phyloP scores from a whole-genome alignment of 2,888 invertebrate genomes.

The Cataglyphis cursor region DNA sequence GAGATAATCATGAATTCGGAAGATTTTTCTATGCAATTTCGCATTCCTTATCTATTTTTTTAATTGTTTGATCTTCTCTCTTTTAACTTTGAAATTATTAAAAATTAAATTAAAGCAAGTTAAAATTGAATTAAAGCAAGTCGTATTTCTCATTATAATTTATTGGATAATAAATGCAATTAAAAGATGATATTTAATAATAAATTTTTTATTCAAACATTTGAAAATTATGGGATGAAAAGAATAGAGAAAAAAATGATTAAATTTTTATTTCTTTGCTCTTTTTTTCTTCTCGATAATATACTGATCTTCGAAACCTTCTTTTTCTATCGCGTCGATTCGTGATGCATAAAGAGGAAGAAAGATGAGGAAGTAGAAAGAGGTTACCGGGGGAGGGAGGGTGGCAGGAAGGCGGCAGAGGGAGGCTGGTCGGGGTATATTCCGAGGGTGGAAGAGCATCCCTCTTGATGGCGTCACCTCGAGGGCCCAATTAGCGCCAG shows the following conservation, averaged over 20 bases:
- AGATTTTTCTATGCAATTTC: neutral
- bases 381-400: slow-evolving; percentile 17
- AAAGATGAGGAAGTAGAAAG: slow-evolving; percentile 28
- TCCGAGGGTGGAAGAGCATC: slow-evolving; percentile 77
- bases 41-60: neutral
- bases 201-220: neutral
- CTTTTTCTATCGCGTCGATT: slow-evolving; percentile 7
- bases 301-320: slow-evolving; percentile 7
- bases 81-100: neutral
- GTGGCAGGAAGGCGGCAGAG: slow-evolving; percentile 42
- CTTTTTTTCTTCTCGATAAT: neutral
- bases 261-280: neutral
- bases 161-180: neutral
- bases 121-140: neutral
- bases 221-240: neutral
- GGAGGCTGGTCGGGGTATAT: slow-evolving; percentile 31
- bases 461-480: slow-evolving; percentile 83
- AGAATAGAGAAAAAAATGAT: neutral
- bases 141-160: neutral
- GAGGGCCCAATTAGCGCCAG: slow-evolving; percentile 87
- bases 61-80: slow-evolving; percentile 7
- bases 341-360: slow-evolving; percentile 35
- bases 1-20: slow-evolving; percentile 14
- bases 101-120: neutral
- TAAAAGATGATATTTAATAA: neutral